A percentile compares a stretch with the other conserved stretches of the same genome.
These are phyloP conservation scores for Chaenocephalus aceratus DNA, from an alignment of 2,113 vertebrate species.

Conservation along the genomic window DNA sequence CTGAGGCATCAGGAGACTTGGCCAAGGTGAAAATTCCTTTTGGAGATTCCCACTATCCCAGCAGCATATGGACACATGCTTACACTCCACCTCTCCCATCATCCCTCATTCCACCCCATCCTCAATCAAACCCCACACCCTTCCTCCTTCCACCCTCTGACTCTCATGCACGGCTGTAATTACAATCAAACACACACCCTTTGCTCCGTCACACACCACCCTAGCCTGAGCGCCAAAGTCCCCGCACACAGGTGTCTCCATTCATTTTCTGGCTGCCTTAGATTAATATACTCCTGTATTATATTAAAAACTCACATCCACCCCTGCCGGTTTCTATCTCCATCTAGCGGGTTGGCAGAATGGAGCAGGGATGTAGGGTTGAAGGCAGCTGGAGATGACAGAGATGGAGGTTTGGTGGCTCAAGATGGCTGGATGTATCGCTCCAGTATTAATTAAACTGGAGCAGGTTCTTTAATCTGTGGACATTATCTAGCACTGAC, in stretches of 20 bases:
- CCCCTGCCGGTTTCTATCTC: conserved; percentile 38
- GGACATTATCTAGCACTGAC: conserved; percentile 56
- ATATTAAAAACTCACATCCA: conserved; percentile 59
- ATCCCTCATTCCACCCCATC: conserved; percentile 54
- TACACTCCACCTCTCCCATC: conserved; percentile 67
- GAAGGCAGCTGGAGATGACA: conserved; percentile 42
- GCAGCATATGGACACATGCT: conserved; percentile 77
- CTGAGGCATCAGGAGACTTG: conserved; percentile 44
- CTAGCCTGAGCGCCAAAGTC: conserved; percentile 28
- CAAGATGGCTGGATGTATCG: conserved; percentile 40
- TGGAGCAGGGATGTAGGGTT: conserved; percentile 19
- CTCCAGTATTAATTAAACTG: conserved; percentile 71
- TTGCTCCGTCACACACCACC: conserved; percentile 47
- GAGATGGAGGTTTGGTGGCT: conserved; percentile 36
- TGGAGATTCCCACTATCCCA: conserved; percentile 69
- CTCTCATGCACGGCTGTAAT: conserved; percentile 68
- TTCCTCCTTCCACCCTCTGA: conserved; percentile 35
- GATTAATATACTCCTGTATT: conserved; percentile 53
- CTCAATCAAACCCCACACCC: conserved; percentile 62
- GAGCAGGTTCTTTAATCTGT: conserved; percentile 65
- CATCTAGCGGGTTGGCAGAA: conserved; percentile 38
- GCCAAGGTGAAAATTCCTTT: conserved; percentile 73
- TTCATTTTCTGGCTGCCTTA: conserved; percentile 47
- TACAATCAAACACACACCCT: conserved; percentile 70
- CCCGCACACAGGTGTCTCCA: conserved; percentile 29